Evolutionary conservation across 2,113 vertebrate species (phyloP), one percentile per base, ranked within the genome.

Genomic region (Eupsittula cactorum): DNA sequence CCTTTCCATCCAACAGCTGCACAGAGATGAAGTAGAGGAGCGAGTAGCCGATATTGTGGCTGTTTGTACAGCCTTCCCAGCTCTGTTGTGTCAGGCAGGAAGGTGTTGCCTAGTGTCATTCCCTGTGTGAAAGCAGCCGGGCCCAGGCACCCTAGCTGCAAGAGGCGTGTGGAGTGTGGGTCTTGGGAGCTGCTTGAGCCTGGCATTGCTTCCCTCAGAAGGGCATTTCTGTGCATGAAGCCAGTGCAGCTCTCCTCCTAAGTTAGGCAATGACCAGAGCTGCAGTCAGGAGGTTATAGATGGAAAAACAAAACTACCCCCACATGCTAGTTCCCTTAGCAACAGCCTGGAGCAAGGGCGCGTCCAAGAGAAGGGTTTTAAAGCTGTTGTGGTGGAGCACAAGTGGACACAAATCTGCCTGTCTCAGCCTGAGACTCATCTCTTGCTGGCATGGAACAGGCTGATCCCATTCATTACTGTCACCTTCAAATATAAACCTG

Each of bases 401-500:
- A 79, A 28, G 25, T 44, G 68, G 85, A 92, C 84, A 76, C 86
- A 90, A 83, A 50, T 73, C 55, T 91, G 69, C 35, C 37, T 78
- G 90, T 57, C 49, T 47, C 70, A 49, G 76, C 64, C 63, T 27
- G 17, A 79, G 41, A 75, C 73, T 84, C n/a, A 16, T 41, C 46
- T 41, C 70, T 81, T 29, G 23, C 77, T 29, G 15, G 71, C 5
- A 3, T 74, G 78, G 83, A 94, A 92, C 82, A 94, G 78, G 57
- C 65, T 84, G 92, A 93, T 84, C 68, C 33, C 20, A 65, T 93
- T 64, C 88, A 67, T 88, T 96, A 64, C 64, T 75, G 86, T 95
- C 71, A 57, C 84, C 70, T 91, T 92, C 86, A 89, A 74, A 93
- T 82, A 64, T 73, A 88, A 96, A 96, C 89, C 93, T 95, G 83